Conservation (phyloP, 2,113 vertebrate species). For the Scophthalmus maximus region DNA sequence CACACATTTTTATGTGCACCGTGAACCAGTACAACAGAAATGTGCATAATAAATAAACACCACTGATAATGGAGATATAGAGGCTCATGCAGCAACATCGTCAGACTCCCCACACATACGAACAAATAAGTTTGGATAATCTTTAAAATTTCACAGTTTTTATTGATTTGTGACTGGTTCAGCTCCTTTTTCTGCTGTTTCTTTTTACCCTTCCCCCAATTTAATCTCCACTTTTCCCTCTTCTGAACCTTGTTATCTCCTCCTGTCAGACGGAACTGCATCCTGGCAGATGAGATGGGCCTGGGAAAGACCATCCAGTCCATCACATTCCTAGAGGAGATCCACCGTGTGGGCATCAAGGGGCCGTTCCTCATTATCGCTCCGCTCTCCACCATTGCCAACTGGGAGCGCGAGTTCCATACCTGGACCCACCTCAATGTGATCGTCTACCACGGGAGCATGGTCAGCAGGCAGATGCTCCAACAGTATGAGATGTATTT, state of each 20-base stretch:
- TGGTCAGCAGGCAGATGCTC: conserved; percentile 98
- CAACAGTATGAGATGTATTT: conserved; percentile 99
- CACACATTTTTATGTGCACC: not conserved
- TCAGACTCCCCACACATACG: no score
- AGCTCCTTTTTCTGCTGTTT: not conserved
- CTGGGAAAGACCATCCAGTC: conserved; percentile 99
- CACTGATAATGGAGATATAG: not conserved
- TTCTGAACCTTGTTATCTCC: not conserved
- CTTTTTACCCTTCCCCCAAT: not conserved
- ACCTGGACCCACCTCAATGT: conserved; percentile 96
- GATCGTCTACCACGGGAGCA: conserved; percentile 96
- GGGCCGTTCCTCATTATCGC: conserved; percentile 97
- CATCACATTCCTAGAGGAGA: conserved; percentile 97
- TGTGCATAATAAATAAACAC: not conserved
- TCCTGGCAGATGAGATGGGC: conserved; percentile 99
- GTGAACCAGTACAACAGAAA: not conserved
- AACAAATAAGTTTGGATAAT: no score
- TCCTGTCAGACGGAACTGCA: conserved; percentile 92
- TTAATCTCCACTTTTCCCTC: not conserved
- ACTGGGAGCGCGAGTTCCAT: conserved; percentile 98
- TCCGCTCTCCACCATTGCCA: conserved; percentile 97
- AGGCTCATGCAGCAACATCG: not conserved
- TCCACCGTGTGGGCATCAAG: conserved; percentile 89
- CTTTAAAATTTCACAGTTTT: not conserved
- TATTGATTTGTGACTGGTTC: not conserved